Evolutionary conservation across 2,888 invertebrate species (phyloP), one percentile per base, ranked within the genome.

Genomic region (Myopa testacea): DNA sequence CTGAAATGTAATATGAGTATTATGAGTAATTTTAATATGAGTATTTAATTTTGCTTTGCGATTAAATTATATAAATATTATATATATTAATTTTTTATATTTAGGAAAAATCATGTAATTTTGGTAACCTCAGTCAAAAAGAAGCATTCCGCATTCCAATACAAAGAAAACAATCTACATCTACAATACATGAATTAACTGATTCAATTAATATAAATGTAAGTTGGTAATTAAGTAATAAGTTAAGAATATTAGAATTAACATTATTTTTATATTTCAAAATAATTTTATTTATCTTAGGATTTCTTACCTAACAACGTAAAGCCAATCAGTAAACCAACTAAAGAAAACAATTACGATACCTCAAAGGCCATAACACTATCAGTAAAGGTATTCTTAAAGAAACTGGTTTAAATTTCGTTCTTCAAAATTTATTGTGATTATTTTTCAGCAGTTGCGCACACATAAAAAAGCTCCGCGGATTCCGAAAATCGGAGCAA

Each of bases 71-170:
- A 45, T 8, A 45, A 8, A 45, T 45, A 62, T 62, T 4, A 62
- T 26, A n/a, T 63, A 63, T 10, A 19, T 5, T n/a, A 26, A n/a
- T 10, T 68, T 2, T 71, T 19, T 70, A 52, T 69, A 45, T 45
- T 6, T 45, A 45, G 45, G 45, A 73, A 63, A 73, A 12, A 19
- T 8, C 50, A 37, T 82, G 81, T 45, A 82, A 73, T 77, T 79
- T 80, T 10, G 81, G 82, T 1, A 81, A 81, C 45, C 79, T 82
- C 62, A 83, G 80, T 72, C 84, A 84, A 77, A 84, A 84, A 37
- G 84, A 90, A 40, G 88, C 91, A 0, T 92, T 92, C 80, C 26
- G 26, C 45, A 91, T 92, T 50, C 92, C 92, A 0, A 85, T 92
- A 26, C 92, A 92, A 85, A 92, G 91, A 4, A 88, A 91, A 63